Conservation (phyloP, 2,113 vertebrate genomes). For the Fregetta grallaria region DNA sequence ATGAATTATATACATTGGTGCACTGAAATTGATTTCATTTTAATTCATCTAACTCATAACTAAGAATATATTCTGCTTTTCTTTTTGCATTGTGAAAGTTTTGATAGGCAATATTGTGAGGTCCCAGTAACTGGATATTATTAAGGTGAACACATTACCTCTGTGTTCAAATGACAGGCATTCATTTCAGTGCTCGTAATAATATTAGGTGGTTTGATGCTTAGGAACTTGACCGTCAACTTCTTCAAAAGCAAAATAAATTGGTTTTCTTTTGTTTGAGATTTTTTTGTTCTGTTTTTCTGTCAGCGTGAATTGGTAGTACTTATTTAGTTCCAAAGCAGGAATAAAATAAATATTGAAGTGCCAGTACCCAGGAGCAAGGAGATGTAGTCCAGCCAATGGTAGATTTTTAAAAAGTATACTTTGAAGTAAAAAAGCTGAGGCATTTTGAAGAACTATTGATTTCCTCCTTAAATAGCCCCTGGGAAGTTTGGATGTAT, state of each 20-base stretch:
- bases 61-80: neutral
- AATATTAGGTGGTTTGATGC: neutral
- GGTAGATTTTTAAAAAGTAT: neutral
- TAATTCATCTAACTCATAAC: neutral
- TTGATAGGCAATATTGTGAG: neutral
- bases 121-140: neutral
- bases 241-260: neutral
- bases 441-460: neutral
- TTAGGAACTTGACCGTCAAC: neutral
- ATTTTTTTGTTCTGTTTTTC: neutral
- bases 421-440: neutral
- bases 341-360: neutral
- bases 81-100: neutral
- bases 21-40: constrained; percentile 17
- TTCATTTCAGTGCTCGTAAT: neutral
- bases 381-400: neutral
- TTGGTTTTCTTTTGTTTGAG: neutral
- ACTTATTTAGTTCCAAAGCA: neutral
- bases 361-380: neutral
- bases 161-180: neutral
- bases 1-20: neutral
- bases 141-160: neutral
- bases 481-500: neutral
- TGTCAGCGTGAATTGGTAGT: neutral
- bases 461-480: constrained; percentile 2